Base-by-base conservation (phyloP, 2,888 invertebrate genomes). In the Agriopis marginaria region DNA sequence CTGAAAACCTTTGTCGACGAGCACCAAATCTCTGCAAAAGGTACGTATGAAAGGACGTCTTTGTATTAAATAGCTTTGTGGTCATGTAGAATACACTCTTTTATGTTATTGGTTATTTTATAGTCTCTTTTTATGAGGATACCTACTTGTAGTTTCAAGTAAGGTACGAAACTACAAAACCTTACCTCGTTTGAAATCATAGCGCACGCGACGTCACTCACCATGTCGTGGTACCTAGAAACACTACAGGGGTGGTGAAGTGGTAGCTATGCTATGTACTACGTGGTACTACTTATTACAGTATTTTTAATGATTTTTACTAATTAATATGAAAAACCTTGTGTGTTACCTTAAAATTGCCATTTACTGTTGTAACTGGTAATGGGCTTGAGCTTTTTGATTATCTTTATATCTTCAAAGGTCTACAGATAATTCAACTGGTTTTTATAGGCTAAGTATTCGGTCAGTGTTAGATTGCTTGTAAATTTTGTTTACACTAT, bases 141-240 rank as follows among this genome's bases (percentile, higher is more conserved):
- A 14, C 8, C 8, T 51, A 51, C 32, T 32, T 32, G 40, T 53
- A 39, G 12, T 53, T 23, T 23, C 17, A 4, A 17, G 9, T 51
- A 23, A 12, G 45, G 23, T 53, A 53, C 7, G 12, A 5, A 53
- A 32, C 23, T 53, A 32, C 17, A 23, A 10, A 51, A 51, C 53
- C 53, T 53, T 42, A 42, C 86, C 86, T 79, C 82, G 79, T 82
- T 76, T 80, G 82, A 85, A 86, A 88, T 78, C 83, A 83, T 47
- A 86, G 64, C 64, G 86, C 92, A 92, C 91, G 92, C 92, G 89
- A 92, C 89, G 89, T 87, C 90, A 86, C 76, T 71, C 78, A 78
- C 73, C 73, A 75, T 76, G 85, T 82, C 81, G 75, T 70, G 77
- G 72, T 59, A 10, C 40, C 47, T 55, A 55, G 56, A 53, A 56